Conservation (phyloP, 2,113 vertebrate species). For the Egretta garzetta region DNA sequence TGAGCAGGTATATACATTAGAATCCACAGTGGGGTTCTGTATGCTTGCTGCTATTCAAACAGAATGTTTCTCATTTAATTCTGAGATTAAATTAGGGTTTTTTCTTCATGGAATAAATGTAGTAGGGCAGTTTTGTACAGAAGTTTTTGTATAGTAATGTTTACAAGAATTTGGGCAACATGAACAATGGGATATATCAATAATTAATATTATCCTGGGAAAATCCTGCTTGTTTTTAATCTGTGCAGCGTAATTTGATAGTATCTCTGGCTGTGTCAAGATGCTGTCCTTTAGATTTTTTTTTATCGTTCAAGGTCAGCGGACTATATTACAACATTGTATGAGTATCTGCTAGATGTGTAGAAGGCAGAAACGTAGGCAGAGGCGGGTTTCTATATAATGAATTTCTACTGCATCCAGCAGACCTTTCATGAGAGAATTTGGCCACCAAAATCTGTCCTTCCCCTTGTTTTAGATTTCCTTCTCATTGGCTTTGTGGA, state of each 20-base stretch:
- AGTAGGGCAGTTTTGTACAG: neutral
- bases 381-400: neutral
- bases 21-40: neutral
- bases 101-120: neutral
- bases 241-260: neutral
- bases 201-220: neutral
- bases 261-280: neutral
- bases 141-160: neutral
- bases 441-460: neutral
- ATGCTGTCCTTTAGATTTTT: neutral
- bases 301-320: neutral
- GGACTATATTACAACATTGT: neutral
- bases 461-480: neutral
- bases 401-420: neutral
- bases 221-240: slow-evolving; percentile 3
- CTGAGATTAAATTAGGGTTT: neutral
- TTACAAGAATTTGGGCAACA: neutral
- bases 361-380: neutral
- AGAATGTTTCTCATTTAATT: neutral
- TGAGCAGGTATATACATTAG: neutral
- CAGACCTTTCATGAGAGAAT: neutral
- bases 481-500: neutral
- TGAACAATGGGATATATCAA: neutral
- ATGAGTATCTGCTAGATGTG: neutral
- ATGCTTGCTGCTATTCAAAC: neutral